Evolutionary conservation across 2,113 vertebrate species (phyloP).

Genomic region (Callipepla californica): DNA sequence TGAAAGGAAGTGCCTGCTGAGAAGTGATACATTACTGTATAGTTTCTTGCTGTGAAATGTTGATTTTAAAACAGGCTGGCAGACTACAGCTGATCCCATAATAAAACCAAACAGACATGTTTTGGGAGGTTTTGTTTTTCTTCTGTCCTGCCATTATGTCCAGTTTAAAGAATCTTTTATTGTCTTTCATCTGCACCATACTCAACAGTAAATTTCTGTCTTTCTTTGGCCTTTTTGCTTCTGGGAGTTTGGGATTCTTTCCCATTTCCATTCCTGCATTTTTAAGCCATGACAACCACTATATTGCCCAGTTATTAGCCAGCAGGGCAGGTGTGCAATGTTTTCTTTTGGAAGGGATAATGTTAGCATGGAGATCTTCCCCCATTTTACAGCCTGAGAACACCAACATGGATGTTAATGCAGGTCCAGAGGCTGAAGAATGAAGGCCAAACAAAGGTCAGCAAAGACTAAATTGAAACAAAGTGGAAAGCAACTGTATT

Average conservation of each 20-base stretch:
- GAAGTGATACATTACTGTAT: constrained; percentile 47
- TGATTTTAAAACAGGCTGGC: constrained; percentile 70
- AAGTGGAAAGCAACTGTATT: background rate
- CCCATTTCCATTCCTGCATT: constrained; percentile 28
- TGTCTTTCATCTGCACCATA: background rate
- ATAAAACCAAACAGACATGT: background rate
- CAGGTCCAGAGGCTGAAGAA: background rate
- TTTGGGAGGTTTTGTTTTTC: constrained; percentile 56
- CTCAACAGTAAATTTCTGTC: constrained; percentile 2
- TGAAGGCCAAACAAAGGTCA: background rate
- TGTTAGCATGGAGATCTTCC: background rate
- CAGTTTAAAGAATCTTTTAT: constrained; percentile 51
- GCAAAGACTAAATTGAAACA: constrained; percentile 1
- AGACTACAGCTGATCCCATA: background rate
- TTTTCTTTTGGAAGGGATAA: constrained; percentile 14
- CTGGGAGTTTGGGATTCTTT: background rate
- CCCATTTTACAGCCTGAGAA: background rate
- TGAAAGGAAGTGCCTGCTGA: constrained; percentile 62
- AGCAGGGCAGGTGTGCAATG: constrained; percentile 13
- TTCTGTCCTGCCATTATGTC: constrained; percentile 52
- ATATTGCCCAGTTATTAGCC: background rate
- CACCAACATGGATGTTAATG: background rate
- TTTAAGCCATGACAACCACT: background rate
- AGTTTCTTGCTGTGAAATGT: constrained; percentile 67
- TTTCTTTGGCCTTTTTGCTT: background rate